A percentile compares a stretch with the other conserved stretches of the same genome.
These are phyloP conservation scores for Andrena flavipes DNA, from an alignment of 2,888 invertebrate species.

Conservation along the genomic window DNA sequence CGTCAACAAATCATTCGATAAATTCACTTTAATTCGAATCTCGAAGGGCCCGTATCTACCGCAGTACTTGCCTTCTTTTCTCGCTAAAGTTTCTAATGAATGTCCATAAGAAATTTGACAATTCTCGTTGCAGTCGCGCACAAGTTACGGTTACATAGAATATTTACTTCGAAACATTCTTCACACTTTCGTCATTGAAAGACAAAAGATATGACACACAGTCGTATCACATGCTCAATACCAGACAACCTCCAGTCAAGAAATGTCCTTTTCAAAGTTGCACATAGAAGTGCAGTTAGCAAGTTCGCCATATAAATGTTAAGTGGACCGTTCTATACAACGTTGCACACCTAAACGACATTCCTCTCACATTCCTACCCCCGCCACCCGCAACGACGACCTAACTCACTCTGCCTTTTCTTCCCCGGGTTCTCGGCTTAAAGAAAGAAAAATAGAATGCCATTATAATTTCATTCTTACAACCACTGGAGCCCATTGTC, in stretches of 20 bases:
- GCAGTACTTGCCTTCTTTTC: not conserved
- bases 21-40: slow-evolving; percentile 8
- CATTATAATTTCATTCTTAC: slow-evolving; percentile 10
- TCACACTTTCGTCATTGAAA: too few species aligned
- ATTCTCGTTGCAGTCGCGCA: not conserved
- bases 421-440: not conserved
- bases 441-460: slow-evolving; percentile 15
- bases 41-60: not conserved
- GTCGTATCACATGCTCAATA: too few species aligned
- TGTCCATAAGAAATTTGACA: not conserved
- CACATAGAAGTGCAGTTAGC: not conserved
- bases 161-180: not conserved
- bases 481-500: slow-evolving; percentile 5
- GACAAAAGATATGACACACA: too few species aligned
- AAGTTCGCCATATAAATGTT: not conserved
- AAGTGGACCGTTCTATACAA: not conserved
- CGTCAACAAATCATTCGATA: not conserved
- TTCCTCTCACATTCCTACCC: not conserved
- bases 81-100: not conserved
- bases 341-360: slow-evolving; percentile 1
- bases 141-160: not conserved
- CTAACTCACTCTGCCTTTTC: not conserved
- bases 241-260: too few species aligned
- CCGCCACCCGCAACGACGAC: not conserved
- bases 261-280: not conserved